These are phyloP conservation scores for Eugnorisma glareosa DNA, from an alignment of 2,888 invertebrate species.

Conservation along the genomic window DNA sequence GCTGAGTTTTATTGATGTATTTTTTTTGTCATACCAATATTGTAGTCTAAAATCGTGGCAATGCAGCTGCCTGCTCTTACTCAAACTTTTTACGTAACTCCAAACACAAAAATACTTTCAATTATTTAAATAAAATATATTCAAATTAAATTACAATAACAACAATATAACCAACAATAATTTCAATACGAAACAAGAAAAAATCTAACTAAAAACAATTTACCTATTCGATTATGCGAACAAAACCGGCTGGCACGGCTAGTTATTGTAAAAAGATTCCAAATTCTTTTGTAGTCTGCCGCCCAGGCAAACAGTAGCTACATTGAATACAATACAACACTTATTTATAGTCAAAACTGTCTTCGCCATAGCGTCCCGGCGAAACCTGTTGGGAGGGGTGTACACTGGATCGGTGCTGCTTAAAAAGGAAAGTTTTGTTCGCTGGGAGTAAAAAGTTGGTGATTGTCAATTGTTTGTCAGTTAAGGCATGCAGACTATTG, in stretches of 20 bases:
- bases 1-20: too few species aligned
- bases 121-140: constrained; percentile 24
- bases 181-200: constrained; percentile 46
- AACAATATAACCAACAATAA: constrained; percentile 43
- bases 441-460: neutral
- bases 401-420: constrained; percentile 61
- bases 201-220: constrained; percentile 56
- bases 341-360: constrained; percentile 91
- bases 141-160: constrained; percentile 47
- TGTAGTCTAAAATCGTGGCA: neutral
- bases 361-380: constrained; percentile 87
- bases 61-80: constrained; percentile 18
- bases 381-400: constrained; percentile 70
- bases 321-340: constrained; percentile 90
- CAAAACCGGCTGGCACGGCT: constrained; percentile 71
- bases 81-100: constrained; percentile 8
- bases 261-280: constrained; percentile 82
- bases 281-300: constrained; percentile 89
- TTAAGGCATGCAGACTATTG: neutral
- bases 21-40: too few species aligned
- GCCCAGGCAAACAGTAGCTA: constrained; percentile 86
- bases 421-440: constrained; percentile 37
- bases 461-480: constrained; percentile 17
- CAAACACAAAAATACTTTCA: neutral
- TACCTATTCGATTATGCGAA: constrained; percentile 65